phyloP scores from a whole-genome alignment of 2,888 invertebrate species.

The Cheilosia scutellata region DNA sequence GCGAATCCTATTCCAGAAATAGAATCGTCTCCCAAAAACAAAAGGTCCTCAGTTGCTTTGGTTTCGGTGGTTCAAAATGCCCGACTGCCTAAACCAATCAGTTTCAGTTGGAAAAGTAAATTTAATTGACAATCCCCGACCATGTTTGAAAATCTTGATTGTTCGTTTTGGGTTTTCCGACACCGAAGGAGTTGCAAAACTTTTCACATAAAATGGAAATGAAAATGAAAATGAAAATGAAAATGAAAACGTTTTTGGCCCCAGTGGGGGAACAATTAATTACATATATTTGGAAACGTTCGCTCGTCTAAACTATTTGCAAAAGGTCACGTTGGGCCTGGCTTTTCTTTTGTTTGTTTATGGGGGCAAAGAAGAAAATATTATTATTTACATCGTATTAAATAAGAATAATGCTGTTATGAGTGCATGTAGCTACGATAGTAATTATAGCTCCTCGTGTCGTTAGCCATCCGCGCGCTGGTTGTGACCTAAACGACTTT shows the following conservation, averaged over 20 bases:
- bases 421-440: background rate
- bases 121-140: slow-evolving; percentile 38
- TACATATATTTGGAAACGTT: background rate
- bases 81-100: slow-evolving; percentile 23
- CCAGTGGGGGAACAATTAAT: slow-evolving; percentile 10
- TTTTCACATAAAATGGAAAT: slow-evolving; percentile 20
- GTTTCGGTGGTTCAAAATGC: background rate
- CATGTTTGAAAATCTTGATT: slow-evolving; percentile 6
- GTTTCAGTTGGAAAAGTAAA: slow-evolving; percentile 30
- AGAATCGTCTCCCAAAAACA: background rate
- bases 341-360: background rate
- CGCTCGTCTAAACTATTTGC: background rate
- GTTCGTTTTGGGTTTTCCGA: background rate
- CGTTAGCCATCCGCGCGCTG: background rate
- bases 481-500: slow-evolving; percentile 52
- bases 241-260: background rate
- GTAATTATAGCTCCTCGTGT: background rate
- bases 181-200: slow-evolving; percentile 1
- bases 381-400: slow-evolving; percentile 10
- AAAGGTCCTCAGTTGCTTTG: background rate
- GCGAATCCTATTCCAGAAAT: slow-evolving; percentile 8
- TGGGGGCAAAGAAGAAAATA: background rate
- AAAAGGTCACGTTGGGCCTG: slow-evolving; percentile 11
- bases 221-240: background rate
- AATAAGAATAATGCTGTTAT: slow-evolving; percentile 23